Conservation (phyloP, 2,888 invertebrate genomes). For the Caradrina clavipalpis region DNA sequence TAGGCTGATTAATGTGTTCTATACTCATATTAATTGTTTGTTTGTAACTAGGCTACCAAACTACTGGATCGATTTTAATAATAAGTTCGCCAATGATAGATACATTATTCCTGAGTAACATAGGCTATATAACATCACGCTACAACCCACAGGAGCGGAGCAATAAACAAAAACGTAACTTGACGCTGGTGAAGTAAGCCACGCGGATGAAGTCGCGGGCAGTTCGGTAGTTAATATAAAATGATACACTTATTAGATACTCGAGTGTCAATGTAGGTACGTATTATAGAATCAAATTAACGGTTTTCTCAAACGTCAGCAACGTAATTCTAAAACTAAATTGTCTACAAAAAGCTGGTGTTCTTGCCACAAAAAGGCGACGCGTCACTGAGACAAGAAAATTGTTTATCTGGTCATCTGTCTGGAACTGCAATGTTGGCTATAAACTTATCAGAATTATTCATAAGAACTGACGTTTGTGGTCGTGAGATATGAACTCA, state of each 20-base stretch:
- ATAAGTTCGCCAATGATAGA: too few species aligned
- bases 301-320: background rate
- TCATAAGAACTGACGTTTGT: slow-evolving; percentile 20
- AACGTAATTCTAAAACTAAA: slow-evolving; percentile 3
- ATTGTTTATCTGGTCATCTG: background rate
- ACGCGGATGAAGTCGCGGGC: too few species aligned
- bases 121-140: too few species aligned
- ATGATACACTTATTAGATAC: background rate
- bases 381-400: background rate
- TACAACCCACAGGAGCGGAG: too few species aligned
- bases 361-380: background rate
- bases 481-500: slow-evolving; percentile 6
- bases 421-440: background rate
- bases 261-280: background rate
- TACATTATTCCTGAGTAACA: too few species aligned
- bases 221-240: too few species aligned
- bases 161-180: too few species aligned
- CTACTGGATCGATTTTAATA: too few species aligned
- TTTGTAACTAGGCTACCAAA: too few species aligned
- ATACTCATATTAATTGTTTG: too few species aligned
- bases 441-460: slow-evolving; percentile 14
- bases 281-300: background rate
- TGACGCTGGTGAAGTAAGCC: too few species aligned
- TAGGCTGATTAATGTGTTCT: too few species aligned
- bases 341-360: background rate